Base-by-base conservation (phyloP, 1,140 invertebrate species). In the Plectrocnemia conspersa region DNA sequence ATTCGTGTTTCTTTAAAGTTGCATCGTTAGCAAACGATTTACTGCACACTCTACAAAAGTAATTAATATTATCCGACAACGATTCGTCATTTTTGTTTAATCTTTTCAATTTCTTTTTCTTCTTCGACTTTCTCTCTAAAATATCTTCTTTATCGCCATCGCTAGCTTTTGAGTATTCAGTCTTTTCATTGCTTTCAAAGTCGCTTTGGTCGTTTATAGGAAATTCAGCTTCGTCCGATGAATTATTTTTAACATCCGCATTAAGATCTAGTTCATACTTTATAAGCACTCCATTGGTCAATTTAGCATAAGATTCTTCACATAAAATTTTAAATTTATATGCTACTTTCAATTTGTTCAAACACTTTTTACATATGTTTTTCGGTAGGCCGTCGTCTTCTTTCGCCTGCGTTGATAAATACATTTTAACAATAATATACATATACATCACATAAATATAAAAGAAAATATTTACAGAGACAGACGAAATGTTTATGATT, bases 321-420 rank as follows among this genome's bases (percentile, higher is more conserved):
- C 49, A 38, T 29, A 53, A 50, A 18, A 41, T 38, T 54, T 61
- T 64, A 52, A 68, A 68, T 52, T 63, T 64, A 40, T 66, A 64
- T 13, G 65, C 52, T 2, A 56, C 50, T n/a, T 62, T 59, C 2
- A 68, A 44, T 36, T 42, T 62, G 6, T 52, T 63, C 2, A 64
- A 50, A 53, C 66, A 68, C 59, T 64, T 63, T 18, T 46, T 50
- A 46, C 65, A 66, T 16, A 66, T 66, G 29, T 60, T 23, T 29
- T 33, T 21, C 1, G 62, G 64, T 19, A 67, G 32, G 41, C 53
- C 57, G 38, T 66, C 66, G 32, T 61, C 55, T 41, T 52, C 45
- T 35, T 48, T 41, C 13, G 62, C 58, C 66, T 67, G 44, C 36
- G 64, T 44, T 24, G 11, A 6, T 27, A 38, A 52, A 13, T 7